A percentile compares a stretch with the other conserved stretches of the same genome.
These are phyloP conservation scores for Anarsia innoxiella DNA, from an alignment of 2,888 invertebrate species.

Conservation along the genomic window DNA sequence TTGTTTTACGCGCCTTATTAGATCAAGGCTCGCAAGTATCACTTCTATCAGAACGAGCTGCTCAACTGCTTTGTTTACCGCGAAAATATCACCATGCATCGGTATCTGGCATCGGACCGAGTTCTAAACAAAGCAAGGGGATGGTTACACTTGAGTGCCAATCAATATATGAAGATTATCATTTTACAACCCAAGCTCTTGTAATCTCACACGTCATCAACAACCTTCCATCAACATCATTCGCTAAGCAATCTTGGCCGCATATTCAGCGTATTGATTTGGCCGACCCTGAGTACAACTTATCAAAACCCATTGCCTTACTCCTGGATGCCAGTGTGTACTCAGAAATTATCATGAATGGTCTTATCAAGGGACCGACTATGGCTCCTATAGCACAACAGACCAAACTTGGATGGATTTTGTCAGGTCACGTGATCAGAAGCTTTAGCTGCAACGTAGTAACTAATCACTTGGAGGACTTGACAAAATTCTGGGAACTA, in stretches of 20 bases:
- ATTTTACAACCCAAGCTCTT: not conserved
- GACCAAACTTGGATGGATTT: constrained; percentile 4
- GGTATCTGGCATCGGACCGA: constrained; percentile 6
- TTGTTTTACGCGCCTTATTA: constrained; percentile 5
- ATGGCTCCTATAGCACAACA: too few species aligned
- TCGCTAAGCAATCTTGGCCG: constrained; percentile 16
- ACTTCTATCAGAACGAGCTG: constrained; percentile 12
- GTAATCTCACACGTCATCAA: constrained; percentile 15
- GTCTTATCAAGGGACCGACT: constrained; percentile 1
- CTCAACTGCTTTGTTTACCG: constrained; percentile 7
- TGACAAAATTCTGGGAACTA: constrained; percentile 6
- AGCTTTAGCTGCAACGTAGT: constrained; percentile 2
- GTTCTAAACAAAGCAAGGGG: constrained; percentile 9
- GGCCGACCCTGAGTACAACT: constrained; percentile 20
- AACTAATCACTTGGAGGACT: not conserved
- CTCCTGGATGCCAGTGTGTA: too few species aligned
- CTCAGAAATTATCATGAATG: constrained; percentile 1
- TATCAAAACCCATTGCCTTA: constrained; percentile 5
- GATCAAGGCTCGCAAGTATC: constrained; percentile 14
- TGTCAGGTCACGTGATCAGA: constrained; percentile 2
- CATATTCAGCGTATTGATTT: constrained; percentile 15
- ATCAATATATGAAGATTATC: not conserved
- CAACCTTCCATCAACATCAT: constrained; percentile 4
- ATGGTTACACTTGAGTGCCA: not conserved
- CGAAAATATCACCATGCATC: not conserved